These are phyloP conservation scores for Allacma fusca DNA, from an alignment of 2,888 invertebrate species.

Conservation along the genomic window DNA sequence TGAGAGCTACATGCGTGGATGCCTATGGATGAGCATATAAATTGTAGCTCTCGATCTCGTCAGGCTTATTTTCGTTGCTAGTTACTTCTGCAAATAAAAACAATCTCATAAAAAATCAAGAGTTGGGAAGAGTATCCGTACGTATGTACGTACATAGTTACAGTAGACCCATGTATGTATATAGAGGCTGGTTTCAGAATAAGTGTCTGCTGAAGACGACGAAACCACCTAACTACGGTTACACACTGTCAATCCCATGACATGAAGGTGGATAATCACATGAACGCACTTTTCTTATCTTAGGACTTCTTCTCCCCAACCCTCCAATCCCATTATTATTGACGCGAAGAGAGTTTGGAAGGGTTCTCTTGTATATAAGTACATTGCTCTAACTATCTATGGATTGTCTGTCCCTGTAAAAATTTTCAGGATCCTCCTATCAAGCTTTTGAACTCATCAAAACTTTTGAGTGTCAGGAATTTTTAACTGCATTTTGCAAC, in stretches of 20 bases:
- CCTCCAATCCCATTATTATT: background rate
- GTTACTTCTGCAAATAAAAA: background rate
- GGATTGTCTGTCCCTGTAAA: background rate
- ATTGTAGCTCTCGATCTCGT: background rate
- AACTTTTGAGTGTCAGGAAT: background rate
- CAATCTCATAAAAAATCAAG: too few species aligned
- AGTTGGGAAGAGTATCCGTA: too few species aligned
- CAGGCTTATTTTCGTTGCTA: background rate
- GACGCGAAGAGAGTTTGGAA: background rate
- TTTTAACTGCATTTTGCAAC: too few species aligned
- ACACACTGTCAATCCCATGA: background rate
- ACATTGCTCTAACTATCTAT: too few species aligned
- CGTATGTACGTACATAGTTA: too few species aligned
- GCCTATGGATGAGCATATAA: conserved; percentile 23
- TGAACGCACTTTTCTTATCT: conserved; percentile 28
- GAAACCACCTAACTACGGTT: background rate
- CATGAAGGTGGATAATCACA: background rate
- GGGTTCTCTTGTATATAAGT: background rate
- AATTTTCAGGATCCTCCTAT: background rate
- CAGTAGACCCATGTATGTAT: too few species aligned
- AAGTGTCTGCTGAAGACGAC: too few species aligned
- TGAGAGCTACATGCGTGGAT: conserved; percentile 28
- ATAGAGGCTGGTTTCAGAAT: too few species aligned
- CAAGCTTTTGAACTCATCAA: conserved; percentile 9
- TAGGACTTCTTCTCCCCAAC: background rate